Evolutionary conservation across 1,140 invertebrate genomes (phyloP).

Genomic region (Chironomus tepperi): DNA sequence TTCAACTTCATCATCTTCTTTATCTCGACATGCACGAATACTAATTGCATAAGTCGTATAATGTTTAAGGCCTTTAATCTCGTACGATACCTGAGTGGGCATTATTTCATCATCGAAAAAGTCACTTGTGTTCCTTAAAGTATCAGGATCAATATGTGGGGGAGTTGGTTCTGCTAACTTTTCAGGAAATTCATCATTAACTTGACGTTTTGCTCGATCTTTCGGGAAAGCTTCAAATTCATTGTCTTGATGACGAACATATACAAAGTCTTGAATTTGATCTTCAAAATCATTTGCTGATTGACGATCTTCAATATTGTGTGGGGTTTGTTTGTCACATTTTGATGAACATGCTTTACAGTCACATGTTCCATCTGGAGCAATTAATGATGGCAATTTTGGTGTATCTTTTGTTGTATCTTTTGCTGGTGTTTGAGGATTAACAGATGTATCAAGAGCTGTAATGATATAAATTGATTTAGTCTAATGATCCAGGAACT

Average conservation of each 20-base stretch:
- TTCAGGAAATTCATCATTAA: not conserved
- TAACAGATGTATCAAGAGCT: not conserved
- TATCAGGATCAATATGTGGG: not conserved
- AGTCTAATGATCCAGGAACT: not conserved
- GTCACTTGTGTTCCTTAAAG: not conserved
- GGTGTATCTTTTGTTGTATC: not conserved
- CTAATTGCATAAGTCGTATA: conserved; percentile 62
- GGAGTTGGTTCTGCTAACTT: not conserved
- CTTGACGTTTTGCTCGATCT: not conserved
- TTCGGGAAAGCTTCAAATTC: not conserved
- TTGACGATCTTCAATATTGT: conserved; percentile 24
- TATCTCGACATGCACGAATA: conserved; percentile 60
- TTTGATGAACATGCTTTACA: not conserved
- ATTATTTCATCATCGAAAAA: not conserved
- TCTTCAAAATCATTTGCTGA: conserved; percentile 36
- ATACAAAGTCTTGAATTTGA: conserved; percentile 36
- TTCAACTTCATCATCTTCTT: not conserved
- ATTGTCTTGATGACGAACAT: conserved; percentile 27
- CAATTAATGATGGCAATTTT: not conserved
- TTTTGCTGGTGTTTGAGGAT: not conserved
- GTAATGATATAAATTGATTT: not conserved
- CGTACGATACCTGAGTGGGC: conserved; percentile 41
- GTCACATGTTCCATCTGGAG: not conserved
- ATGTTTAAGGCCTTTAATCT: conserved; percentile 49
- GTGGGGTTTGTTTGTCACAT: not conserved